Evolutionary conservation across 2,797 vertebrate species (phyloP).

Genomic region (Balearica regulorum): DNA sequence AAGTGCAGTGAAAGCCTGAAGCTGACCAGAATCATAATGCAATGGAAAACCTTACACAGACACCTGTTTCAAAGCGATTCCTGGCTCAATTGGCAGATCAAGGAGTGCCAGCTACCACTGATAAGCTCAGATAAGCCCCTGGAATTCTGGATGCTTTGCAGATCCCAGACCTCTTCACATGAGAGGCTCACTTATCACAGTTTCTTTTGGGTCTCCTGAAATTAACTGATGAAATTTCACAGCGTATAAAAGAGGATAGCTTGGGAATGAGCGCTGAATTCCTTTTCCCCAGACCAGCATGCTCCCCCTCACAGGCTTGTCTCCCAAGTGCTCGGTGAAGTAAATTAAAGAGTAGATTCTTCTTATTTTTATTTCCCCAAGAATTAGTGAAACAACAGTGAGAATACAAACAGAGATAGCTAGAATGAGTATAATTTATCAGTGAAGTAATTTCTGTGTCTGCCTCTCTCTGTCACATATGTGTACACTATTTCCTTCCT

Average conservation of each 20-base stretch:
- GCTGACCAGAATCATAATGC: conserved; percentile 35
- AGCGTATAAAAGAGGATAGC: background rate
- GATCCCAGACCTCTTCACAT: background rate
- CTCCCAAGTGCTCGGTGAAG: background rate
- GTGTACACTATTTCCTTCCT: background rate
- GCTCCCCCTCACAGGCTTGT: background rate
- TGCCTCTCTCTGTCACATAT: background rate
- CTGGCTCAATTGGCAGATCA: background rate
- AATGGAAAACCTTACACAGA: background rate
- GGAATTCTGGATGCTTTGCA: background rate
- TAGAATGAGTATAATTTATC: background rate
- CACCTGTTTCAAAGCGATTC: conserved; percentile 15
- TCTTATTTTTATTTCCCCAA: conserved; percentile 42
- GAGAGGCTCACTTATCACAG: background rate
- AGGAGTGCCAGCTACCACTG: background rate
- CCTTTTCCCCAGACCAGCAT: background rate
- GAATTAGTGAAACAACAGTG: conserved; percentile 30
- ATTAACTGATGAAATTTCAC: background rate
- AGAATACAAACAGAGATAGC: conserved; percentile 2
- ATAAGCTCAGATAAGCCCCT: conserved; percentile 22
- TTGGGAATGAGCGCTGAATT: background rate
- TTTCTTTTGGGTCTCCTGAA: background rate
- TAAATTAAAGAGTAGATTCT: conserved; percentile 45
- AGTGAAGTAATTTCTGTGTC: background rate
- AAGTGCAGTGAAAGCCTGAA: background rate